A percentile compares a stretch with the other conserved stretches of the same genome.
Conservation (phyloP, 2,113 vertebrate genomes). For the Petromus typicus region DNA sequence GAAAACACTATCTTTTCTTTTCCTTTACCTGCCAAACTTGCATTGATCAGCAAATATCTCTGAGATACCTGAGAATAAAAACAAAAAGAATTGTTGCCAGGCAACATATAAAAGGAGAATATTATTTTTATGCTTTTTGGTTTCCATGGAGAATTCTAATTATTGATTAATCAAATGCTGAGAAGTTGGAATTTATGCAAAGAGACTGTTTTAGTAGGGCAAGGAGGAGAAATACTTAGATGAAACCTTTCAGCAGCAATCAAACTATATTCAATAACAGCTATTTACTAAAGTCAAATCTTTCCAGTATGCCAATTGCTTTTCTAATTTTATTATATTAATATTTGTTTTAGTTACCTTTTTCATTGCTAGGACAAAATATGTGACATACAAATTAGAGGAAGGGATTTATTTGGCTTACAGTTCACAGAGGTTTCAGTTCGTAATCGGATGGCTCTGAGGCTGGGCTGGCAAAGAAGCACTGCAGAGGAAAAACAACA, state of each 20-base stretch:
- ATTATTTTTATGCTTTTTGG: slow-evolving; percentile 66
- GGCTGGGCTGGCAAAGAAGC: too few species aligned
- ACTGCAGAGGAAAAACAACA: too few species aligned
- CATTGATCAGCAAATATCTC: slow-evolving; percentile 51
- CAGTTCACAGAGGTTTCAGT: too few species aligned
- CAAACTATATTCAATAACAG: not conserved
- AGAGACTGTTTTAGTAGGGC: slow-evolving; percentile 34
- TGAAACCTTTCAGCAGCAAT: not conserved
- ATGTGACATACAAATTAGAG: too few species aligned
- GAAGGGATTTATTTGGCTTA: too few species aligned
- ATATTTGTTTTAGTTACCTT: too few species aligned
- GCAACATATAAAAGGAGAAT: slow-evolving; percentile 66
- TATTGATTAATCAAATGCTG: slow-evolving; percentile 56
- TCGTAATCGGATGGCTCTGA: too few species aligned
- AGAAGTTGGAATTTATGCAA: slow-evolving; percentile 25
- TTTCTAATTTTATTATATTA: not conserved
- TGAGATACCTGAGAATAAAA: slow-evolving; percentile 63
- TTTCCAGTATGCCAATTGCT: not conserved
- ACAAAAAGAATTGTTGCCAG: slow-evolving; percentile 67
- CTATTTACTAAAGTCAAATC: not conserved
- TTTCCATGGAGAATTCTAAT: slow-evolving; percentile 74
- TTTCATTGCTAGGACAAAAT: too few species aligned
- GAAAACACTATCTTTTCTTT: not conserved
- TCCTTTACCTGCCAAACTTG: not conserved
- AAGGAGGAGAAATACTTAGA: slow-evolving; percentile 35